These are phyloP conservation scores for Zaprionus gabonicus DNA, from an alignment of 1,140 invertebrate species.

Conservation along the genomic window DNA sequence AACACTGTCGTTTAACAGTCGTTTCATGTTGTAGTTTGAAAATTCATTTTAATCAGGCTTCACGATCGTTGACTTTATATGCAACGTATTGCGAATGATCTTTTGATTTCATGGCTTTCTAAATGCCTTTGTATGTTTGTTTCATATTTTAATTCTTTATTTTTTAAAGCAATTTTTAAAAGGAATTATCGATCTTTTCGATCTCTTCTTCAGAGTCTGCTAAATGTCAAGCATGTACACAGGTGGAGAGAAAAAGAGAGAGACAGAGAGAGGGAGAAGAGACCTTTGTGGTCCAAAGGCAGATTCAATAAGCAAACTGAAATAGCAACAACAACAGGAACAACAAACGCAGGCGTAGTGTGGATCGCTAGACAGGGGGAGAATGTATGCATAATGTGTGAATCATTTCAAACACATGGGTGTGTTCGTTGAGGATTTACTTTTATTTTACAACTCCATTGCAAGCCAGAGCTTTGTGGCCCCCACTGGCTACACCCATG, in stretches of 20 bases:
- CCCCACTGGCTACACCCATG: neutral
- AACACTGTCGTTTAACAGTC: slow-evolving; percentile 10
- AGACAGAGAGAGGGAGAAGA: neutral
- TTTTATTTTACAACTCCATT: neutral
- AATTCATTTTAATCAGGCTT: neutral
- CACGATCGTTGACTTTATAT: neutral
- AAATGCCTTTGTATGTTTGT: too few relatives aligned
- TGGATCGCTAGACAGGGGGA: slow-evolving; percentile 8
- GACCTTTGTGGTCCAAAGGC: neutral
- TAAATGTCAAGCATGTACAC: neutral
- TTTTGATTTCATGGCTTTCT: too few relatives aligned
- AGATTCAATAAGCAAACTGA: slow-evolving; percentile 21
- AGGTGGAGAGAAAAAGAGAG: neutral
- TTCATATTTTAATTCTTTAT: neutral
- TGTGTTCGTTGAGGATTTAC: neutral
- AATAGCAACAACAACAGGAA: slow-evolving; percentile 24
- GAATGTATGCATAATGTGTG: neutral
- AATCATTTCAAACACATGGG: neutral
- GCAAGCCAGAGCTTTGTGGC: neutral
- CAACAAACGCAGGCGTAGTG: neutral
- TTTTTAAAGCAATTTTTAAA: neutral
- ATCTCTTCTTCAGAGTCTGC: neutral
- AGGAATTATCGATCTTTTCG: neutral
- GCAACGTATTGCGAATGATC: neutral
- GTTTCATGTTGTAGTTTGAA: slow-evolving; percentile 14